Conservation (phyloP, 1,140 invertebrate species). For the Ephestia elutella region DNA sequence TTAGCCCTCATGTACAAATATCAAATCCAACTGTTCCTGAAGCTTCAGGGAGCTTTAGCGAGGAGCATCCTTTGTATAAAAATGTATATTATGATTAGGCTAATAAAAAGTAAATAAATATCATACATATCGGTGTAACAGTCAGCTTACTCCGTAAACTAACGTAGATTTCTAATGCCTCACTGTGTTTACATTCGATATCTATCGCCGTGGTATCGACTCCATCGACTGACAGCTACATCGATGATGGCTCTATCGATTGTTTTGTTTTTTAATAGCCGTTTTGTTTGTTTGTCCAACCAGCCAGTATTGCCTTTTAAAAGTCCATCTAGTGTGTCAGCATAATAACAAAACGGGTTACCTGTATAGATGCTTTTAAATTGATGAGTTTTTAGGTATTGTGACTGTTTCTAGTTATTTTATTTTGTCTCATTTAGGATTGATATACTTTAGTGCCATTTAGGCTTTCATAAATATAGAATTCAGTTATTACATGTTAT, state of each 20-base stretch:
- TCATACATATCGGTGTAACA: background rate
- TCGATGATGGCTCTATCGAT: conserved; percentile 1
- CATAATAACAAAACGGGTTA: background rate
- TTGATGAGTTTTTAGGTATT: too few species aligned
- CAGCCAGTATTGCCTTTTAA: background rate
- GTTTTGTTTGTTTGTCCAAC: conserved; percentile 1
- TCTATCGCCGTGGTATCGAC: background rate
- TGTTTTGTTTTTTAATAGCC: conserved; percentile 2
- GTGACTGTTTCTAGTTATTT: too few species aligned
- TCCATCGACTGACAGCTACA: conserved; percentile 2
- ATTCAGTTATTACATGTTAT: too few species aligned
- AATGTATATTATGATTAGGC: too few species aligned
- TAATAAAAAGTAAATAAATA: background rate
- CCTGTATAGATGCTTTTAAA: too few species aligned
- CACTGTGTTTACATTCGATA: conserved; percentile 1
- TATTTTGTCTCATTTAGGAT: too few species aligned
- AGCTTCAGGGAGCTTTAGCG: too few species aligned
- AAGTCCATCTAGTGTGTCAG: background rate
- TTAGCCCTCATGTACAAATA: too few species aligned
- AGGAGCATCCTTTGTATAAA: too few species aligned
- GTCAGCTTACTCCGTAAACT: background rate
- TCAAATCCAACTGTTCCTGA: too few species aligned
- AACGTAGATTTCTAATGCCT: background rate
- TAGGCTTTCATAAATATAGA: too few species aligned
- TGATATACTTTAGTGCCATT: too few species aligned